These are phyloP conservation scores for Bradypodion ventrale DNA, from an alignment of 2,797 vertebrate species.

Conservation along the genomic window DNA sequence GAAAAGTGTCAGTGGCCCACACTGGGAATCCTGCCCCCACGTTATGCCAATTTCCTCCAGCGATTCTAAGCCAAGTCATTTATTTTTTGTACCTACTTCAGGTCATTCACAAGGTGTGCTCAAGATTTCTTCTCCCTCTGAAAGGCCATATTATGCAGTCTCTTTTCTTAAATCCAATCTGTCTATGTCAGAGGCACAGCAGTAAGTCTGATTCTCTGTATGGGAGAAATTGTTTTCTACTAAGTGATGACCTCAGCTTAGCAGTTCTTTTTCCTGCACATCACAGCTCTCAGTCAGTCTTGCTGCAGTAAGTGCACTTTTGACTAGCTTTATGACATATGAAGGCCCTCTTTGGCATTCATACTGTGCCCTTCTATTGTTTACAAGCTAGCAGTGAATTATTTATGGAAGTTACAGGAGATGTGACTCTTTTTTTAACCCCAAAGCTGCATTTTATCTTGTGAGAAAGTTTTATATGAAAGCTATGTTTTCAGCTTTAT, in stretches of 20 bases:
- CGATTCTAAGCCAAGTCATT: conserved; percentile 41
- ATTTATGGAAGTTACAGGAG: conserved; percentile 74
- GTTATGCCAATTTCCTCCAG: conserved; percentile 50
- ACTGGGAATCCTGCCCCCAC: conserved; percentile 42
- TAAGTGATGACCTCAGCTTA: conserved; percentile 82
- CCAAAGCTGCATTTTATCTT: conserved; percentile 70
- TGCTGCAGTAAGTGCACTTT: conserved; percentile 76
- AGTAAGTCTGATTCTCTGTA: conserved; percentile 75
- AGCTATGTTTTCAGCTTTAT: conserved; percentile 58
- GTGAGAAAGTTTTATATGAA: conserved; percentile 67
- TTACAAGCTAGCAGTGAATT: conserved; percentile 78
- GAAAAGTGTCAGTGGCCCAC: conserved; percentile 49
- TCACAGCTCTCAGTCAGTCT: conserved; percentile 80
- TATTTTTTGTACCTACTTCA: conserved; percentile 62
- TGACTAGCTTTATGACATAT: conserved; percentile 78
- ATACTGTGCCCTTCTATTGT: conserved; percentile 75
- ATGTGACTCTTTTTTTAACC: conserved; percentile 59
- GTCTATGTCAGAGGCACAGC: conserved; percentile 77
- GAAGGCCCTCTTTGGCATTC: conserved; percentile 77
- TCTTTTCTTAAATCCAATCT: conserved; percentile 70
- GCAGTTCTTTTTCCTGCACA: conserved; percentile 78
- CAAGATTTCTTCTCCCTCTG: conserved; percentile 58
- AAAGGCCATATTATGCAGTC: conserved; percentile 67
- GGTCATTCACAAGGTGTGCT: conserved; percentile 62
- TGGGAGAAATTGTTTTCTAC: conserved; percentile 82